Percentiles rank a stretch among this genome's conserved stretches.
Conservation (phyloP, 2,888 invertebrate species). For the Quadriops clusia region DNA sequence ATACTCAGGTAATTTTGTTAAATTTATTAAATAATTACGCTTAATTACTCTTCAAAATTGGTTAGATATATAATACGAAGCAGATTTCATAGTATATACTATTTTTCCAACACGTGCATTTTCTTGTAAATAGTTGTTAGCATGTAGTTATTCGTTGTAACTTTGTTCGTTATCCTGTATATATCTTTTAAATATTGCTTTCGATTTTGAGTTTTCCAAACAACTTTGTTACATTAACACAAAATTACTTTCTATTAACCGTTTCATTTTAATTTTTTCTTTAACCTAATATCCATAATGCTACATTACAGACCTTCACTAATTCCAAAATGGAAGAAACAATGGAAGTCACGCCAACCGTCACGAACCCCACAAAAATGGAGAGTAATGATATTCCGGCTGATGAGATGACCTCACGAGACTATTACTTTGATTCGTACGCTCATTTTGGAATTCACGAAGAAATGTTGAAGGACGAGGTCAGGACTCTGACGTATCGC, state of each 20-base stretch:
- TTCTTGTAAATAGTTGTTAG: too few relatives aligned
- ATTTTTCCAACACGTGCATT: too few relatives aligned
- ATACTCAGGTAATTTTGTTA: constrained; percentile 1
- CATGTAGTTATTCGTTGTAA: too few relatives aligned
- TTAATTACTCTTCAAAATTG: neutral
- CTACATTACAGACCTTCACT: constrained; percentile 10
- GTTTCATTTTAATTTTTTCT: too few relatives aligned
- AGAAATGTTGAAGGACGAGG: constrained; percentile 99
- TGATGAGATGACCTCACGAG: constrained; percentile 97
- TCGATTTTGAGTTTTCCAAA: neutral
- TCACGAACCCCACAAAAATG: constrained; percentile 24
- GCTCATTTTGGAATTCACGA: constrained; percentile 99
- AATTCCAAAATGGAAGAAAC: constrained; percentile 36
- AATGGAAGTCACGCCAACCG: constrained; percentile 40
- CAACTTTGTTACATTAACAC: constrained; percentile 1
- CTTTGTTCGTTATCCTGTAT: neutral
- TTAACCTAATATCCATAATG: constrained; percentile 6
- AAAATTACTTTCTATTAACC: too few relatives aligned
- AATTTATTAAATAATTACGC: constrained; percentile 1
- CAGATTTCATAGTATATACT: too few relatives aligned
- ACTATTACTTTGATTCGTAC: constrained; percentile 99
- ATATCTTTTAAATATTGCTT: neutral
- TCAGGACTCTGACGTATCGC: constrained; percentile 92
- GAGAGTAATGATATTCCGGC: constrained; percentile 48
- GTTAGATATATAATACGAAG: neutral